A percentile compares a stretch with the other conserved stretches of the same genome.
These are phyloP conservation scores for Sinotaia quadrata DNA, from an alignment of 2,888 invertebrate species.

Conservation along the genomic window DNA sequence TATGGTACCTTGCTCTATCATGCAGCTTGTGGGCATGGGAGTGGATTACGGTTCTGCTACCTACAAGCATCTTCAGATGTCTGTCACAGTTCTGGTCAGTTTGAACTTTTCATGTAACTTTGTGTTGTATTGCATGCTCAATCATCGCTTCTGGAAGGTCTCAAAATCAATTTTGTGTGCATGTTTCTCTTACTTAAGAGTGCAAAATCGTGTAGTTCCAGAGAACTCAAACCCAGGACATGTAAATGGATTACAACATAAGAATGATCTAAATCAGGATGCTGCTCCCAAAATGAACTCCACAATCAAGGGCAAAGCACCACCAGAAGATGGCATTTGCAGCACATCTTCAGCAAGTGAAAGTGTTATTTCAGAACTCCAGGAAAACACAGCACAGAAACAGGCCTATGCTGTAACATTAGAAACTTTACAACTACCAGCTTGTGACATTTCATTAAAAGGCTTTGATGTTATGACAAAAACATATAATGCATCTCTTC, in stretches of 20 bases:
- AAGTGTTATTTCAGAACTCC: not conserved
- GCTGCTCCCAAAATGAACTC: too few relatives aligned
- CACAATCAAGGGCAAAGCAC: too few relatives aligned
- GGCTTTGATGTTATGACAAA: too few relatives aligned
- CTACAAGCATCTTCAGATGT: slow-evolving; percentile 26
- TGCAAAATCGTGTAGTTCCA: not conserved
- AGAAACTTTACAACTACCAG: too few relatives aligned
- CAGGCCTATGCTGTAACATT: not conserved
- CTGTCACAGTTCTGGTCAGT: slow-evolving; percentile 26
- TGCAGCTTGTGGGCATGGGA: slow-evolving; percentile 29
- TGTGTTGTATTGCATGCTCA: slow-evolving; percentile 34
- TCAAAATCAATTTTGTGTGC: slow-evolving; percentile 19
- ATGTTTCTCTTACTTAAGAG: slow-evolving; percentile 7
- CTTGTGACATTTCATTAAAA: too few relatives aligned
- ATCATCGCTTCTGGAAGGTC: slow-evolving; percentile 31
- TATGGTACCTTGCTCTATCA: slow-evolving; percentile 33
- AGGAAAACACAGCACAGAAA: not conserved
- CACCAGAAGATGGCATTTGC: too few relatives aligned
- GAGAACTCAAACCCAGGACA: too few relatives aligned
- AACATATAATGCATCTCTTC: too few relatives aligned
- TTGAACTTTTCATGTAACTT: slow-evolving; percentile 37
- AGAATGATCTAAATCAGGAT: too few relatives aligned
- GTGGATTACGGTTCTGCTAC: slow-evolving; percentile 17
- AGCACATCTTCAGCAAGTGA: not conserved
- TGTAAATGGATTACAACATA: too few relatives aligned